Evolutionary conservation across 2,888 invertebrate species (phyloP).

Genomic region (Psylliodes chrysocephalus): DNA sequence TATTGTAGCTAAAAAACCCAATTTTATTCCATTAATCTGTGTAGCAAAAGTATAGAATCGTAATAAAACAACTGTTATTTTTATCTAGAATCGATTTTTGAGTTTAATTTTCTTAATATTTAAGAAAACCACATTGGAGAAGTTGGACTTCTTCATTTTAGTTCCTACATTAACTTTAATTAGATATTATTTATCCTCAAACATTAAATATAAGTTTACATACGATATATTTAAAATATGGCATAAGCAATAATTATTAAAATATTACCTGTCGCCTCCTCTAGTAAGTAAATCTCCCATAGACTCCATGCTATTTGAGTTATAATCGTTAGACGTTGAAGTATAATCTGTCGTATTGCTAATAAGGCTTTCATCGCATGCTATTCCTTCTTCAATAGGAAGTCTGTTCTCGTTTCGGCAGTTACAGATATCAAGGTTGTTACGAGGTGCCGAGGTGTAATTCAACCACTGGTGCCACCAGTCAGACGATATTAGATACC

Average conservation of each 20-base stretch:
- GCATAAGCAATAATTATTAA: background rate
- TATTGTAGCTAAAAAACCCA: no score
- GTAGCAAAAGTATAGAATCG: no score
- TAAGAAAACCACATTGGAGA: no score
- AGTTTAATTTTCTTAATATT: no score
- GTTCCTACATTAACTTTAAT: no score
- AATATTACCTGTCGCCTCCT: conserved; percentile 65
- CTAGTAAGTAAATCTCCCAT: conserved; percentile 73
- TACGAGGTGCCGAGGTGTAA: conserved; percentile 68
- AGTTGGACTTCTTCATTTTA: no score
- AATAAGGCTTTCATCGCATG: conserved; percentile 77
- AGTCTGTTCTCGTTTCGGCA: conserved; percentile 60
- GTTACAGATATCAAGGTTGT: conserved; percentile 62
- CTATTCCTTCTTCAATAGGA: conserved; percentile 72
- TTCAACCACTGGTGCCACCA: conserved; percentile 89
- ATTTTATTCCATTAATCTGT: no score
- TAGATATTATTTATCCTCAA: no score
- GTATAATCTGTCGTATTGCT: conserved; percentile 64
- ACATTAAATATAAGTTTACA: no score
- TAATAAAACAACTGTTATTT: no score
- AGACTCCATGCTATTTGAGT: conserved; percentile 67
- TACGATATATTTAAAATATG: background rate
- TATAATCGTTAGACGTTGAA: conserved; percentile 60
- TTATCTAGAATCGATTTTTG: no score
- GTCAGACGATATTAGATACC: conserved; percentile 86